Evolutionary conservation across 2,113 vertebrate genomes (phyloP).

Genomic region (Jacana jacana): DNA sequence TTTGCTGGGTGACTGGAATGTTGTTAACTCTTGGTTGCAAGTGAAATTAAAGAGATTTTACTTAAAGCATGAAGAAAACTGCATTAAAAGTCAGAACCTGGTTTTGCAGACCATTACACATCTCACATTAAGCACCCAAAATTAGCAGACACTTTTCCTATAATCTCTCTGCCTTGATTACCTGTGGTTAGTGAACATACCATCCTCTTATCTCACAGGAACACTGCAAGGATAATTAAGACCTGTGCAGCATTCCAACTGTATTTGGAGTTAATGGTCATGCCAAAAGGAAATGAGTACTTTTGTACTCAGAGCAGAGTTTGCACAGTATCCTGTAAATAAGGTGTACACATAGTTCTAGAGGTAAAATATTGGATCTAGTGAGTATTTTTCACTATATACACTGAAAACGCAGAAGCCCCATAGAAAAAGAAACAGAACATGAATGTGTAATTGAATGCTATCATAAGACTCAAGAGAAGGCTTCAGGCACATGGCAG

Average conservation of each 20-base stretch:
- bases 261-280: not conserved
- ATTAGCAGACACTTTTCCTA: not conserved
- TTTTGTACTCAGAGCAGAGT: not conserved
- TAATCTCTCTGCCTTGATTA: not conserved
- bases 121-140: not conserved
- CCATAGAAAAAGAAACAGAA: not conserved
- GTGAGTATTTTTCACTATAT: not conserved
- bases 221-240: not conserved
- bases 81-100: not conserved
- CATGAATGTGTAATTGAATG: not conserved
- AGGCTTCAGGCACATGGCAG: not conserved
- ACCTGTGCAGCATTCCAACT: not conserved
- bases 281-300: not conserved
- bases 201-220: slow-evolving; percentile 6
- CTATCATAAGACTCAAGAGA: not conserved
- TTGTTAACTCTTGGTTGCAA: not conserved
- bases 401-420: not conserved
- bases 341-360: not conserved
- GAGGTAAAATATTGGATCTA: not conserved
- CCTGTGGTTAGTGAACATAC: not conserved
- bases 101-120: not conserved
- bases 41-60: not conserved
- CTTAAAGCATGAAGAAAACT: not conserved
- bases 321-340: not conserved
- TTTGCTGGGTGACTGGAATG: not conserved